Percentiles rank a stretch among this genome's conserved stretches.
These are phyloP conservation scores for Craniophora ligustri DNA, from an alignment of 2,888 invertebrate genomes.

Conservation along the genomic window DNA sequence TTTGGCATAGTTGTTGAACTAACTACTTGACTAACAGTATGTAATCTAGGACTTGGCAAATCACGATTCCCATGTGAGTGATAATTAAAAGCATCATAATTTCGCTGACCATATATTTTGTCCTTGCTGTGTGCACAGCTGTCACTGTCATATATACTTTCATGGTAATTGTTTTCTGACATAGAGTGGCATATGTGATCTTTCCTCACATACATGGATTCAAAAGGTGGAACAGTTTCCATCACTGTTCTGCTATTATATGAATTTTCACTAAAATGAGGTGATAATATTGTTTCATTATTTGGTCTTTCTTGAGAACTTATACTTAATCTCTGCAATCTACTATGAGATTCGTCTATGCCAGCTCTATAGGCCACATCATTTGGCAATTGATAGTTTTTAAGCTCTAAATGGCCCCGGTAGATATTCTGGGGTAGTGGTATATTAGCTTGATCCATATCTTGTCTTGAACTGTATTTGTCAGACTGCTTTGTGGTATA, in stretches of 20 bases:
- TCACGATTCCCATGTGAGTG: slow-evolving; percentile 78
- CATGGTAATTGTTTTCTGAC: slow-evolving; percentile 78
- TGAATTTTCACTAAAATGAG: slow-evolving; percentile 74
- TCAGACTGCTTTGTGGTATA: slow-evolving; percentile 74
- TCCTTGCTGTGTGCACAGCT: slow-evolving; percentile 79
- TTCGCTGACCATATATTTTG: slow-evolving; percentile 79
- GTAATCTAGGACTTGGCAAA: slow-evolving; percentile 76
- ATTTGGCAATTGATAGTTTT: slow-evolving; percentile 69
- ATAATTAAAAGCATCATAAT: slow-evolving; percentile 81
- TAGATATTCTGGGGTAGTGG: slow-evolving; percentile 70
- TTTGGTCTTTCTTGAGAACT: slow-evolving; percentile 78
- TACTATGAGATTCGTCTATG: slow-evolving; percentile 73
- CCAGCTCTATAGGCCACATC: slow-evolving; percentile 74
- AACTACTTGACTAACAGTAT: slow-evolving; percentile 83
- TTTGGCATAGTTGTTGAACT: slow-evolving; percentile 86
- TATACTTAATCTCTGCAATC: slow-evolving; percentile 80
- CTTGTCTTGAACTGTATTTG: slow-evolving; percentile 77
- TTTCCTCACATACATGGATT: slow-evolving; percentile 75
- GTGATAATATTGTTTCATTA: slow-evolving; percentile 74
- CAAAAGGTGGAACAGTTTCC: slow-evolving; percentile 74
- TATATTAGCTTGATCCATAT: slow-evolving; percentile 70
- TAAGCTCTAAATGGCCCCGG: slow-evolving; percentile 70
- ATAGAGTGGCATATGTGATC: slow-evolving; percentile 75
- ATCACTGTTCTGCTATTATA: slow-evolving; percentile 70
- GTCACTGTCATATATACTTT: slow-evolving; percentile 77